Base-by-base conservation (phyloP, 2,888 invertebrate species). In the Mythimna vitellina region DNA sequence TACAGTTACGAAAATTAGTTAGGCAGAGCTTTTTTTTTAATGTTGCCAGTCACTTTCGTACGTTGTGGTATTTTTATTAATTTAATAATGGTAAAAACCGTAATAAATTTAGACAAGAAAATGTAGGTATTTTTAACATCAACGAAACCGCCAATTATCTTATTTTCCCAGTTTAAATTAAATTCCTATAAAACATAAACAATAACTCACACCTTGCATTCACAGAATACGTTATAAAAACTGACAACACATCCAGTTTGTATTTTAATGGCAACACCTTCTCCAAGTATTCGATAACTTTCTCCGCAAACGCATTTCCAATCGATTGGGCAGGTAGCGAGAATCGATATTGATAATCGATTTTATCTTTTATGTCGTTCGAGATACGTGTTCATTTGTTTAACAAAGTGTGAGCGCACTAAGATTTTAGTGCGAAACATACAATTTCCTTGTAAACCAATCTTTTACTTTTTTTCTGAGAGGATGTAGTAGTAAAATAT, bases 241-340 rank as follows among this genome's bases (percentile, higher is more conserved):
- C 85, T 80, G 70, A 88, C 80, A 87, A 64, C 72, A 69, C 61
- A 54, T 80, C 73, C 61, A 79, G 73, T 79, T 78, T 46, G 65
- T 61, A 76, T 82, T 80, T 85, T 83, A 83, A 72, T 76, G 82
- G 78, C 83, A 81, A 78, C 81, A 80, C 81, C 84, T 84, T 84
- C 75, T 75, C 77, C 77, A 76, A 79, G 72, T 83, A 80, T 77
- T 81, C 83, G 81, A 85, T 87, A 84, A 89, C 92, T 92, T 91
- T 92, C 91, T 88, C 92, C 85, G 78, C 83, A 86, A 89, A 90
- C 86, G 88, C 88, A 88, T 84, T 89, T 88, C 85, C 86, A 88
- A 88, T 85, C 82, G 82, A 86, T 86, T 78, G 82, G 78, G 76
- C 85, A 85, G 84, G 73, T 65, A 83, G 79, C 82, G 75, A 78